These are phyloP conservation scores for Verasper variegatus DNA, from an alignment of 2,113 vertebrate genomes.

Conservation along the genomic window DNA sequence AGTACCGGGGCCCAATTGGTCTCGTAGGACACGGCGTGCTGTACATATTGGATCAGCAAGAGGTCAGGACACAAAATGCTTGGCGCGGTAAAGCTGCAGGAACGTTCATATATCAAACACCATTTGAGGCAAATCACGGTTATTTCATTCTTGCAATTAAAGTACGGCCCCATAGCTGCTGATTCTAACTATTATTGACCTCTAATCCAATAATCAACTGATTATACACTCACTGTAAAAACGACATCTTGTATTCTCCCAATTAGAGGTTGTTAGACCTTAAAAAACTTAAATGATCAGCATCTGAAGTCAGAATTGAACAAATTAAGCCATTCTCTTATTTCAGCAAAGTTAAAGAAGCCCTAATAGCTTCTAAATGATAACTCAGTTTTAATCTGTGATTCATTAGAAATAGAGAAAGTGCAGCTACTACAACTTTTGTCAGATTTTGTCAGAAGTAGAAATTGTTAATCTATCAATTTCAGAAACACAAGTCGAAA, in stretches of 20 bases:
- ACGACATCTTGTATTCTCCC: not conserved
- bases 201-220: not conserved
- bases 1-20: slow-evolving; percentile 41
- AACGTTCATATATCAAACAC: not conserved
- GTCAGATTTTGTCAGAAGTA: too few species aligned
- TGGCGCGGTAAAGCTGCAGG: not conserved
- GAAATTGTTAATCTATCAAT: too few species aligned
- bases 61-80: not conserved
- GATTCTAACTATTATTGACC: not conserved
- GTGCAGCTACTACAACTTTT: too few species aligned
- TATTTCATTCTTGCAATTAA: not conserved
- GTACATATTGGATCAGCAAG: slow-evolving; percentile 9
- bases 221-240: not conserved
- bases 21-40: slow-evolving; percentile 24
- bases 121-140: not conserved
- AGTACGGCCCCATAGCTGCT: not conserved
- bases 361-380: too few species aligned
- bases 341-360: too few species aligned
- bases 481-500: too few species aligned
- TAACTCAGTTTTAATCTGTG: too few species aligned
- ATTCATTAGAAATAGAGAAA: too few species aligned
- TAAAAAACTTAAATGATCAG: not conserved
- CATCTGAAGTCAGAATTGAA: not conserved
- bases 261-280: not conserved
- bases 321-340: not conserved